Percentiles rank a stretch among this genome's conserved stretches.
Evolutionary conservation across 2,113 vertebrate species (phyloP).

Genomic region (Charadrius vociferus): DNA sequence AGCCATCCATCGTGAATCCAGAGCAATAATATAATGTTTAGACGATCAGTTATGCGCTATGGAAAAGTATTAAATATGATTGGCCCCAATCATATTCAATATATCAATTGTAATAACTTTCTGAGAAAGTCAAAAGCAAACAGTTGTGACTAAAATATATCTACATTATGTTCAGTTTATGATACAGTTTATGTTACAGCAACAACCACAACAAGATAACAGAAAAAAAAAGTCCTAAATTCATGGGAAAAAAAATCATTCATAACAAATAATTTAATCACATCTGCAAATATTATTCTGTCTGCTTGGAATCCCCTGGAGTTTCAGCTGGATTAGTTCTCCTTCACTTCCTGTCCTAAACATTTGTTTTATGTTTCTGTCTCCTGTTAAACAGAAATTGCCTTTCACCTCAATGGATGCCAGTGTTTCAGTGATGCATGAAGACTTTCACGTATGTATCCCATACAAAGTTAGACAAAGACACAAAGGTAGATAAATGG

Average conservation of each 20-base stretch:
- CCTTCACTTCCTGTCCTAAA: constrained; percentile 52
- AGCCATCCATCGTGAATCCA: background rate
- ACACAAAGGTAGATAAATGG: background rate
- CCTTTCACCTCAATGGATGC: background rate
- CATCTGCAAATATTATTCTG: constrained; percentile 48
- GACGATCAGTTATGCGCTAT: background rate
- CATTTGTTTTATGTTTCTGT: constrained; percentile 38
- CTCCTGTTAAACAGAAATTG: constrained; percentile 34
- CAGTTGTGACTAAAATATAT: background rate
- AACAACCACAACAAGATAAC: background rate
- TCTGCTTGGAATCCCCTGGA: constrained; percentile 37
- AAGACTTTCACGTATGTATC: background rate
- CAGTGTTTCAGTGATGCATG: background rate
- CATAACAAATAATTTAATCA: constrained; percentile 22
- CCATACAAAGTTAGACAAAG: background rate
- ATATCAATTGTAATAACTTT: background rate
- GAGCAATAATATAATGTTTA: background rate
- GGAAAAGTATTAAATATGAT: background rate
- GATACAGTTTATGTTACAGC: background rate
- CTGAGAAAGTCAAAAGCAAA: background rate
- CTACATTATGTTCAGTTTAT: background rate
- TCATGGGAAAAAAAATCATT: background rate
- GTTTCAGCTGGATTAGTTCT: constrained; percentile 52
- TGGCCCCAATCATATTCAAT: background rate
- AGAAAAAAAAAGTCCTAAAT: background rate